Base-by-base conservation (phyloP, 1,140 invertebrate species). In the honey bee (Apis mellifera) region DNA sequence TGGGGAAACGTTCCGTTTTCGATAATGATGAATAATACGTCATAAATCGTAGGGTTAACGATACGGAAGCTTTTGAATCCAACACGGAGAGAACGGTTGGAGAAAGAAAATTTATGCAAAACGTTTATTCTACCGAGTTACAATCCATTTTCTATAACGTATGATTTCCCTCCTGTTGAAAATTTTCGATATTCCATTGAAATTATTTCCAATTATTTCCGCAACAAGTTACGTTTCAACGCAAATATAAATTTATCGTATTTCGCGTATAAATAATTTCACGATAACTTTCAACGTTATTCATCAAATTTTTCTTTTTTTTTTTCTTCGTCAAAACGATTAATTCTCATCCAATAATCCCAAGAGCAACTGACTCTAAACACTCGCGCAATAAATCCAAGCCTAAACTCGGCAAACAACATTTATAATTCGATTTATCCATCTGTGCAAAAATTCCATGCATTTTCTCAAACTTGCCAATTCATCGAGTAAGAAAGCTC, bases 401-500 rank as follows among this genome's bases (percentile, higher is more conserved):
- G 59, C 59, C 48, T 75, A 50, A n/a, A 50, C 17, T 23, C 15
- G 12, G 42, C 15, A 54, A 17, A 55, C 15, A 52, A n/a, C 52
- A 12, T 52, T 60, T 21, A 21, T 21, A 17, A 48, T 32, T n/a
- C 54, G 9, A 54, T 52, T 64, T 62, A 79, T 64, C 59, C 52
- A 48, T 3, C 15, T 42, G 69, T 42, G 69, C 23, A 32, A 26
- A 26, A 48, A 54, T 71, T 60, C 48, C 11, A 5, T 17, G 42
- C 7, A 54, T 66, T 72, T 79, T 50, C 69, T n/a, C 42, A 2
- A 80, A 74, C 48, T 32, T 17, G 12, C 4, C 54, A 42, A 70
- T 62, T 64, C 54, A 7, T 2, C 19, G 8, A 9, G 12, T 8
- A 21, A 54, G 54, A 64, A 55, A 23, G n/a, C 42, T 59, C 32